These are phyloP conservation scores for Scyliorhinus canicula DNA, from an alignment of 2,797 vertebrate genomes.

Conservation along the genomic window DNA sequence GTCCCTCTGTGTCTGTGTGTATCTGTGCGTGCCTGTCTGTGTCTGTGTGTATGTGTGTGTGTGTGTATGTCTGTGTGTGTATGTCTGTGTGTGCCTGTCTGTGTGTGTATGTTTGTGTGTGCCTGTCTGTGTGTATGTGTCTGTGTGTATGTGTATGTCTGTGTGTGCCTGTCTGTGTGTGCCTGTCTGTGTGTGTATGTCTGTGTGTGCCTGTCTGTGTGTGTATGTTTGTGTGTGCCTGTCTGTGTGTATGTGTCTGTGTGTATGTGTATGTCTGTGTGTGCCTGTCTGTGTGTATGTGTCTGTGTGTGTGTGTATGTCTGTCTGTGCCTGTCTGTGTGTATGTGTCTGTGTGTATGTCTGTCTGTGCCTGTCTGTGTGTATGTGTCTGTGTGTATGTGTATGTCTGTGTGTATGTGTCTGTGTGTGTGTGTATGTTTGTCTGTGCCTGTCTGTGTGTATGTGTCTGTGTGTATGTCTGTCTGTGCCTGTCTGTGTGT, in stretches of 20 bases:
- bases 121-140: background rate
- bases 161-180: background rate
- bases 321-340: background rate
- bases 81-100: background rate
- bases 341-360: background rate
- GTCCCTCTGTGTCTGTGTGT: background rate
- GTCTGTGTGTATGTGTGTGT: background rate
- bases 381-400: background rate
- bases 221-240: background rate
- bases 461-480: background rate
- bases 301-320: background rate
- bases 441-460: background rate
- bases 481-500: background rate
- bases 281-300: background rate
- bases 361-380: background rate
- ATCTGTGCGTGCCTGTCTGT: background rate
- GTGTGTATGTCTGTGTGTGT: background rate
- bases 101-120: background rate
- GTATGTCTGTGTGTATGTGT: background rate
- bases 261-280: background rate
- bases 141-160: background rate
- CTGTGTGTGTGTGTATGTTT: background rate
- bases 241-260: background rate
- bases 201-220: background rate
- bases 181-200: background rate